Evolutionary conservation across 2,113 vertebrate genomes (phyloP).

Genomic region (Hippocampus guttulatus): DNA sequence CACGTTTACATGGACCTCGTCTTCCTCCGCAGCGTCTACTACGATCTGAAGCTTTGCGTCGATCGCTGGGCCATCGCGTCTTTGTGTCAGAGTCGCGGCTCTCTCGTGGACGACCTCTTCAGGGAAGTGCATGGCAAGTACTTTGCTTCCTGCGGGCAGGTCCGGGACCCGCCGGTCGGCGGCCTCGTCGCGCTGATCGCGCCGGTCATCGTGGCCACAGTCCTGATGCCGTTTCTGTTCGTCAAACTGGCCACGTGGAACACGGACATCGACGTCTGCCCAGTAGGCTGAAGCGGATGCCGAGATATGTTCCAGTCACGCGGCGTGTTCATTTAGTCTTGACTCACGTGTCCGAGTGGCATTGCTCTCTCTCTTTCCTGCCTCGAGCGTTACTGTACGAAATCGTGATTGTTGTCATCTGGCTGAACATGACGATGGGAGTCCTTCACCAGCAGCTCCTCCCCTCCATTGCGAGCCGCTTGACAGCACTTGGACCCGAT

Average conservation of each 20-base stretch:
- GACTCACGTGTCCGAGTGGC: too few species aligned
- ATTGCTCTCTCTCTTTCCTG: too few species aligned
- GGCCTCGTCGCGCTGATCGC: slow-evolving; percentile 45
- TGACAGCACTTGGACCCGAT: too few species aligned
- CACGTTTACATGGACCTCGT: not conserved
- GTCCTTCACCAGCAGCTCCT: too few species aligned
- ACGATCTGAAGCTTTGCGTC: slow-evolving; percentile 51
- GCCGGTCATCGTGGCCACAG: slow-evolving; percentile 39
- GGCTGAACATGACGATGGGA: too few species aligned
- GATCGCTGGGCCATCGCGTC: fast-evolving
- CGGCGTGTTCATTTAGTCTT: too few species aligned
- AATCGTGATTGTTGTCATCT: too few species aligned
- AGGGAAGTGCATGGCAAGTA: slow-evolving; percentile 57
- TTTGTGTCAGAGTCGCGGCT: slow-evolving; percentile 6
- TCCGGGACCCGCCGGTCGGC: slow-evolving; percentile 47
- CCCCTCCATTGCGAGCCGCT: too few species aligned
- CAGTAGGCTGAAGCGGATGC: too few species aligned
- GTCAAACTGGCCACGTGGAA: slow-evolving; percentile 4
- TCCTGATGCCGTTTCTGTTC: slow-evolving; percentile 56
- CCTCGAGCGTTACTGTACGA: too few species aligned
- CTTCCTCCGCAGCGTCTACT: slow-evolving; percentile 55
- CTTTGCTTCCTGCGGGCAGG: slow-evolving; percentile 51
- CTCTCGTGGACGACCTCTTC: slow-evolving; percentile 47
- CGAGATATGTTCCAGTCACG: too few species aligned
- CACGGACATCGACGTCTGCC: not conserved